phyloP scores from a whole-genome alignment of 2,888 invertebrate species.

The Cephus nigrinus region DNA sequence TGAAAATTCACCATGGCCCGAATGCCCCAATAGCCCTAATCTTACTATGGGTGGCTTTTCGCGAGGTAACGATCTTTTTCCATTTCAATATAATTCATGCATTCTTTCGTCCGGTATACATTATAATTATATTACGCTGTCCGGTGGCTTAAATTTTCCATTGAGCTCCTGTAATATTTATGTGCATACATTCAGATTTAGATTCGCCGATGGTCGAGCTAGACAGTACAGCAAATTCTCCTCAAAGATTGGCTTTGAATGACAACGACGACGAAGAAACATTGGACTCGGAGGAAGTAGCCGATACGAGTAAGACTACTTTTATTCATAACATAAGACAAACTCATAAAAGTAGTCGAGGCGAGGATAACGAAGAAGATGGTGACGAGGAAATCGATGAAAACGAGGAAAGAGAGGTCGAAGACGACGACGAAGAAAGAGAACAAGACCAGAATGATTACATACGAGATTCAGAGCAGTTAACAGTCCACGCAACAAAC shows the following conservation, averaged over 20 bases:
- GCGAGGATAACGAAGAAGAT: too few species aligned
- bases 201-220: conserved; percentile 56
- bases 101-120: too few species aligned
- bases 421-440: conserved; percentile 18
- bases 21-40: conserved; percentile 60
- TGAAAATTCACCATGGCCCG: conserved; percentile 50
- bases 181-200: conserved; percentile 25
- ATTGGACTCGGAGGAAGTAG: conserved; percentile 55
- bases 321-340: conserved; percentile 58
- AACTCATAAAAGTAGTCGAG: background rate
- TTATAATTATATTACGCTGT: too few species aligned
- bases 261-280: conserved; percentile 53
- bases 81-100: background rate
- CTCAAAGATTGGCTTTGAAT: conserved; percentile 53
- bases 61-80: conserved; percentile 44
- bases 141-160: too few species aligned
- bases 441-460: too few species aligned
- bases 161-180: too few species aligned
- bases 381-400: too few species aligned
- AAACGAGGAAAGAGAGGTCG: conserved; percentile 20
- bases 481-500: too few species aligned
- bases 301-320: conserved; percentile 49
- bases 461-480: too few species aligned
- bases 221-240: conserved; percentile 59
- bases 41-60: conserved; percentile 60